Base-by-base conservation (phyloP, 30 jellyfish, hydroid and myxozoan genomes). In the Aurelia coerulea region DNA sequence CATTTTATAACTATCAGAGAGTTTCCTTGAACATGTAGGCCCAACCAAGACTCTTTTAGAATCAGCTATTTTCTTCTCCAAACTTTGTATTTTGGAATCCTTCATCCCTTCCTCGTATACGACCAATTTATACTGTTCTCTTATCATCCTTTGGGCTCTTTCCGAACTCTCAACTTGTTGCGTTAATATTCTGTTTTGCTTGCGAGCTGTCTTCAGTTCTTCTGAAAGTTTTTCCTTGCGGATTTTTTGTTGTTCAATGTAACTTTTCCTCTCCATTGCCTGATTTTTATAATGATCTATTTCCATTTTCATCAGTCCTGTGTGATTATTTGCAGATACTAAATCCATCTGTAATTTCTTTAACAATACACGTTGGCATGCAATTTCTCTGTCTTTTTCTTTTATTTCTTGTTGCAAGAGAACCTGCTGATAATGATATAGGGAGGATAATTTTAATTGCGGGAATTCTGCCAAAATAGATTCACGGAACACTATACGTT, bases 261-360 rank as follows among this genome's bases (percentile, higher is more conserved):
- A 39, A 23, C 42, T 46, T 23, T 23, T 65, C 42, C n/a, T 23
- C 37, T 65, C 37, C 42, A 23, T 3, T 0, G 42, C 42, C 42
- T 10, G 17, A 8, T 7, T 46, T 23, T 65, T 65, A 13, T 19
- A 46, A 65, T 23, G 6, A 2, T 23, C 76, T 23, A 65, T 46
- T 17, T 65, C 76, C 42, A 39, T 17, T 65, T 65, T 23, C 42
- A 65, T 13, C 16, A 23, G 19, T 17, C 18, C 76, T 46, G 5
- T 46, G 42, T 23, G 37, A 13, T 16, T 23, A 23, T 65, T 65
- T 46, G 46, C 42, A 4, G 42, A 23, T 4, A 58, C 42, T 65
- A 65, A 46, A 65, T 65, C 76, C 42, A 13, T 65, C 42, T 65
- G 76, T 7, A 65, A 65, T 23, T 65, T 65, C 42, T 65, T 65